Percentiles rank a stretch among this genome's conserved stretches.
These are phyloP conservation scores for Philhelius pedissequus DNA, from an alignment of 2,888 invertebrate species.

Conservation along the genomic window DNA sequence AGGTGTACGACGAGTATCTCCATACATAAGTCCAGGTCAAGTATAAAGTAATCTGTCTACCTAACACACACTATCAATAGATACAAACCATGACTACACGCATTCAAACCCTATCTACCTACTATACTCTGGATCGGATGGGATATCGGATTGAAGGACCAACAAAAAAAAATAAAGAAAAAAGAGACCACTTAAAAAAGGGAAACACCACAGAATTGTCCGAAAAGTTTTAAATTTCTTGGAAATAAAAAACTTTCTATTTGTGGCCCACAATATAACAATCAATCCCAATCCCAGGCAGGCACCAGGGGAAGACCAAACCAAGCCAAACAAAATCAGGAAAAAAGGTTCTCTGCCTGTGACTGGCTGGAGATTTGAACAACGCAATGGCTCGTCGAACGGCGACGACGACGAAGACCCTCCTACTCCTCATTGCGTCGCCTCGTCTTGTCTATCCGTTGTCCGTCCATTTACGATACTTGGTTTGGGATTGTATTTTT, in stretches of 20 bases:
- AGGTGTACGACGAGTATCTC: not conserved
- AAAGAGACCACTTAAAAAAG: slow-evolving; percentile 42
- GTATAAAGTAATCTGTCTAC: slow-evolving; percentile 56
- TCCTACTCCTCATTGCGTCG: slow-evolving; percentile 45
- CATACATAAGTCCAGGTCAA: slow-evolving; percentile 41
- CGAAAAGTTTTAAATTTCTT: slow-evolving; percentile 78
- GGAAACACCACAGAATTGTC: slow-evolving; percentile 62
- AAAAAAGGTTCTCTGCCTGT: slow-evolving; percentile 50
- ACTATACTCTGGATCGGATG: not conserved
- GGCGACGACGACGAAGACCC: slow-evolving; percentile 3
- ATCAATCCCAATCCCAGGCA: too few species aligned
- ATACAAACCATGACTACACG: not conserved
- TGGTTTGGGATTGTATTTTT: slow-evolving; percentile 37
- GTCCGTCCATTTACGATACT: slow-evolving; percentile 48
- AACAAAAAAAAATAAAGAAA: slow-evolving; percentile 10
- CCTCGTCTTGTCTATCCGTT: slow-evolving; percentile 16
- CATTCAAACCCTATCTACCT: not conserved
- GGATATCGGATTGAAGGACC: slow-evolving; percentile 24
- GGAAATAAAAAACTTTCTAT: slow-evolving; percentile 75
- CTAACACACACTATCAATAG: slow-evolving; percentile 32
- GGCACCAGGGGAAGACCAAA: slow-evolving; percentile 25
- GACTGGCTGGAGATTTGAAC: slow-evolving; percentile 41
- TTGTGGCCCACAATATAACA: slow-evolving; percentile 52
- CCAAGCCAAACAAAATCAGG: slow-evolving; percentile 12
- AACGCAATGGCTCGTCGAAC: slow-evolving; percentile 14